These are phyloP conservation scores for Anastatus disparis DNA, from an alignment of 1,140 invertebrate species.

Conservation along the genomic window DNA sequence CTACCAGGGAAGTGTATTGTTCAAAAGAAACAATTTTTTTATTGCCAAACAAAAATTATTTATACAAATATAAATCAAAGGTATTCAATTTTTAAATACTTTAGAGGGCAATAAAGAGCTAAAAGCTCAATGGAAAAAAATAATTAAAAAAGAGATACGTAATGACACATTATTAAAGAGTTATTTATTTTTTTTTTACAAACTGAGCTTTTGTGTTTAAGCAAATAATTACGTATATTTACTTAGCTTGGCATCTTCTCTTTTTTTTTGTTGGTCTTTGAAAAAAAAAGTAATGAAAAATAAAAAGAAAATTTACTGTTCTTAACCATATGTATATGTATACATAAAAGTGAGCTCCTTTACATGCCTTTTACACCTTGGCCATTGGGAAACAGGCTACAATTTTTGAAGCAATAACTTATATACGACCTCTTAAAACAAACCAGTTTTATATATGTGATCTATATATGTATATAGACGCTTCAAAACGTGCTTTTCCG, in stretches of 20 bases:
- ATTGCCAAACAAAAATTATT: too few relatives aligned
- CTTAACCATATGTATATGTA: too few relatives aligned
- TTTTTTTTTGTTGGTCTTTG: neutral
- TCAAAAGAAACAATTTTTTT: too few relatives aligned
- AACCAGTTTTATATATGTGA: slow-evolving; percentile 24
- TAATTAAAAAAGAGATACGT: too few relatives aligned
- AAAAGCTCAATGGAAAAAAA: too few relatives aligned
- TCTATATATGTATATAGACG: neutral
- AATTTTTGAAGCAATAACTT: slow-evolving; percentile 34
- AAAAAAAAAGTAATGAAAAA: too few relatives aligned
- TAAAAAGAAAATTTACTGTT: slow-evolving; percentile 9
- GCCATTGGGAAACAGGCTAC: slow-evolving; percentile 9
- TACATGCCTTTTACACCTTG: slow-evolving; percentile 8
- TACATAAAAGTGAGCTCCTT: neutral
- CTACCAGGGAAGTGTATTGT: too few relatives aligned
- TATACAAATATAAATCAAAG: too few relatives aligned
- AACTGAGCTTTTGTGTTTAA: neutral
- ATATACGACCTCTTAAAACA: slow-evolving; percentile 35
- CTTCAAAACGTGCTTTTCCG: slow-evolving; percentile 27
- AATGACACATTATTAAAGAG: too few relatives aligned
- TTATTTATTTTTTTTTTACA: too few relatives aligned
- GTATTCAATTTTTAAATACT: too few relatives aligned
- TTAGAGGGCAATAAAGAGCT: too few relatives aligned
- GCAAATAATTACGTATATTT: slow-evolving; percentile 27
- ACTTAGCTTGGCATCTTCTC: neutral